Base-by-base conservation (phyloP, 2,113 vertebrate genomes). In the Candoia aspera region DNA sequence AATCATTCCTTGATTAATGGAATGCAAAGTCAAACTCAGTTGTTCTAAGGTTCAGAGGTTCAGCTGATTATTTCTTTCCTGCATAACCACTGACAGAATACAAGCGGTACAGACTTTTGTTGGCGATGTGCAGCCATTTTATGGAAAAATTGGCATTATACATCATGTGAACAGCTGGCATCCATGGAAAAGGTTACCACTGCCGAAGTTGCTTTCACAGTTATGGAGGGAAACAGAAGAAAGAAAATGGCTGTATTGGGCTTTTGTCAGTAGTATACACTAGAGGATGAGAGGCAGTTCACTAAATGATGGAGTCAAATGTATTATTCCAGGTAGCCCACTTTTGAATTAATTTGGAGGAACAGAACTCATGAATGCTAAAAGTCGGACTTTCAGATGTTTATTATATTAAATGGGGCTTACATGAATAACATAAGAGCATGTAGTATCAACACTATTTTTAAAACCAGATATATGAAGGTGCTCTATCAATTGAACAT, bases 331-430 rank as follows among this genome's bases (percentile, higher is more conserved):
- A 73, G 12, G 54, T 58, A 79, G 1, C 24, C 2, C 13, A 26
- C 24, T 90, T n/a, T 83, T 26, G 53, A 5, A 54, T 57, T 24
- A 89, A 94, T 91, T 88, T 92, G 83, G 93, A 96, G 92, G 57
- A 94, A 87, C 33, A 93, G 57, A 59, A 94, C 79, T 64, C 26
- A 19, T 93, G 37, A 59, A 68, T 90, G 94, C 92, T 91, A 88
- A 95, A 94, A 92, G 62, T 84, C 87, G 58, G 58, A n/a, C 24
- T 37, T 89, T 64, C 60, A 89, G 86, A 83, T 55, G 21, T 59
- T 49, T 6, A 26, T 49, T 53, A 68, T 15, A 73, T 33, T 73
- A 33, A 73, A 33, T 33, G n/a, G 64, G 64, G 54, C 29, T 68
- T 13, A n/a, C 13, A 3, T 68, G 26, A 89, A 29, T 90, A 90